phyloP scores from a whole-genome alignment of 1,140 invertebrate genomes.

The Lineus longissimus region DNA sequence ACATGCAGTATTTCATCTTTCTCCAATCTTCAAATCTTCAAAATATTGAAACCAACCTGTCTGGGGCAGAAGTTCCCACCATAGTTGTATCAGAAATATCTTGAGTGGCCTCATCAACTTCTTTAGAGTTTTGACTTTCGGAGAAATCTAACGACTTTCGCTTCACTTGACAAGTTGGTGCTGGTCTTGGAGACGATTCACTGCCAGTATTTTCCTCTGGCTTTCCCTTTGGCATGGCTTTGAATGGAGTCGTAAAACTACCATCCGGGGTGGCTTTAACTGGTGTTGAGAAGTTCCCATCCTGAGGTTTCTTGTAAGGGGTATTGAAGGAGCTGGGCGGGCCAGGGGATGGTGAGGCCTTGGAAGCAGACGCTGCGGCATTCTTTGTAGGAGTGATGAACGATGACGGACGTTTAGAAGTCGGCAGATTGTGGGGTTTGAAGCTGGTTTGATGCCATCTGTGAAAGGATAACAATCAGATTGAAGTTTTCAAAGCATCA shows the following conservation, averaged over 20 bases:
- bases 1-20: too few relatives aligned
- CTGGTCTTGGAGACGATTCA: neutral
- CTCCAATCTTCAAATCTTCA: too few relatives aligned
- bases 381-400: too few relatives aligned
- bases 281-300: neutral
- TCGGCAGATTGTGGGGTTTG: too few relatives aligned
- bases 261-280: neutral
- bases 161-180: neutral
- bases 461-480: too few relatives aligned
- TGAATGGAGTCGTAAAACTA: slow-evolving; percentile 5
- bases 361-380: neutral
- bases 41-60: too few relatives aligned
- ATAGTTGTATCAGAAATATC: neutral
- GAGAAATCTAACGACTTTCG: neutral
- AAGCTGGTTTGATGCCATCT: too few relatives aligned
- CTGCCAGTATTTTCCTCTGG: neutral
- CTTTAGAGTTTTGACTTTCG: neutral
- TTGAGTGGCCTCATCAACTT: neutral
- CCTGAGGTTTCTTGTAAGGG: neutral
- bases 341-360: neutral
- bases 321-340: neutral
- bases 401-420: too few relatives aligned
- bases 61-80: neutral
- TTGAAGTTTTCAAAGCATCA: too few relatives aligned
- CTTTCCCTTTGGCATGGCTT: neutral